A percentile compares a stretch with the other conserved stretches of the same genome.
These are phyloP conservation scores for Pachyrhynchus sulphureomaculatus DNA, from an alignment of 1,140 invertebrate genomes.

Conservation along the genomic window DNA sequence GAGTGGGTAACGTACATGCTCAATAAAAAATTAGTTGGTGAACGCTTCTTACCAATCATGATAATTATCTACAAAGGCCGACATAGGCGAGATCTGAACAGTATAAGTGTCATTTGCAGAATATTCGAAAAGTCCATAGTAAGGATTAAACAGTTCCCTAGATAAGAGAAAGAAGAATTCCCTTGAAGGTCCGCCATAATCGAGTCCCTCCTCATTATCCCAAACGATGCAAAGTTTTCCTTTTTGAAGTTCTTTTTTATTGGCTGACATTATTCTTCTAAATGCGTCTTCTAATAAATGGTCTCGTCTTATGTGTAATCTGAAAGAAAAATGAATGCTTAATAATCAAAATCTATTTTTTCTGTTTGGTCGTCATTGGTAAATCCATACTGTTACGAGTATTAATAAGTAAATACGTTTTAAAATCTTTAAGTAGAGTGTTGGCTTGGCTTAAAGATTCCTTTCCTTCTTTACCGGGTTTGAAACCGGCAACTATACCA, in stretches of 20 bases:
- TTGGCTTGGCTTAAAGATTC: no score
- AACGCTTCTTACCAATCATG: constrained; percentile 94
- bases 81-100: constrained; percentile 96
- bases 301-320: constrained; percentile 88
- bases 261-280: constrained; percentile 93
- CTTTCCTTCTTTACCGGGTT: no score
- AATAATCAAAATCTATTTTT: neutral
- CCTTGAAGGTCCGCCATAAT: constrained; percentile 94
- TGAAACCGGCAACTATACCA: no score
- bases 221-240: constrained; percentile 93
- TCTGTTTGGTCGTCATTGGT: no score
- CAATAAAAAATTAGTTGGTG: no score
- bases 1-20: no score
- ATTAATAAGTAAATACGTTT: no score
- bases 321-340: constrained; percentile 52
- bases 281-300: constrained; percentile 95
- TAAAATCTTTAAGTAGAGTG: no score
- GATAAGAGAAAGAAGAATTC: constrained; percentile 98
- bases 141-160: constrained; percentile 95
- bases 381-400: no score
- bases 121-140: constrained; percentile 97
- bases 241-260: constrained; percentile 93
- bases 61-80: constrained; percentile 96
- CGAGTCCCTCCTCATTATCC: constrained; percentile 94
- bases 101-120: constrained; percentile 97